phyloP scores from a whole-genome alignment of 2,888 invertebrate genomes.

The Dasysyrphus albostriatus region DNA sequence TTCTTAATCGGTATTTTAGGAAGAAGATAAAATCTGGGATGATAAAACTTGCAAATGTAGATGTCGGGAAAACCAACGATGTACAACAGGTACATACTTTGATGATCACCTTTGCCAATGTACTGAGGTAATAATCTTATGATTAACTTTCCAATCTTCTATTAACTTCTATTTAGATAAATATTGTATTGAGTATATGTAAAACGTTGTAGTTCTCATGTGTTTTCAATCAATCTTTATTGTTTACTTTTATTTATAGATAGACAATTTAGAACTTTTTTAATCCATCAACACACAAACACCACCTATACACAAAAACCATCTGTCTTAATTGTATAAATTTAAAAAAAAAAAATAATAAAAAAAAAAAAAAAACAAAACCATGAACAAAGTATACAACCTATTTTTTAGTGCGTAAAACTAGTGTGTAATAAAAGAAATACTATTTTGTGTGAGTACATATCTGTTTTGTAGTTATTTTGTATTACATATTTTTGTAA shows the following conservation, averaged over 20 bases:
- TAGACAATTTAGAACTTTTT: conserved; percentile 79
- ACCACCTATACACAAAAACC: conserved; percentile 54
- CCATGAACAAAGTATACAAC: conserved; percentile 8
- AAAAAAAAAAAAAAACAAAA: conserved; percentile 36
- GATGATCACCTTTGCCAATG: conserved; percentile 84
- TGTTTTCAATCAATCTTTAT: conserved; percentile 66
- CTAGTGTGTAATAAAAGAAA: conserved; percentile 52
- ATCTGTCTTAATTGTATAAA: conserved; percentile 56
- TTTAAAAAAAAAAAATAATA: conserved; percentile 39
- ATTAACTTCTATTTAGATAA: conserved; percentile 76
- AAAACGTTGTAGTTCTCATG: conserved; percentile 62
- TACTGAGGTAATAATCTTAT: conserved; percentile 78
- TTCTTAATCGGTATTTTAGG: conserved; percentile 78
- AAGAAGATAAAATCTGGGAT: conserved; percentile 87
- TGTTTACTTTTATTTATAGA: conserved; percentile 81
- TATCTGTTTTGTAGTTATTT: conserved; percentile 53
- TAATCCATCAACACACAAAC: conserved; percentile 66
- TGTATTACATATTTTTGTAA: conserved; percentile 2
- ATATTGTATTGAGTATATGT: conserved; percentile 54
- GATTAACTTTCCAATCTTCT: conserved; percentile 45
- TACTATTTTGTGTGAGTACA: conserved; percentile 69
- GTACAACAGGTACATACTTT: conserved; percentile 87
- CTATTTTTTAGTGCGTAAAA: conserved; percentile 48
- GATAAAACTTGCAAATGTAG: conserved; percentile 86
- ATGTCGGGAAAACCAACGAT: conserved; percentile 85